Evolutionary conservation across 2,797 vertebrate species (phyloP).

Genomic region (Aphelocoma californica): DNA sequence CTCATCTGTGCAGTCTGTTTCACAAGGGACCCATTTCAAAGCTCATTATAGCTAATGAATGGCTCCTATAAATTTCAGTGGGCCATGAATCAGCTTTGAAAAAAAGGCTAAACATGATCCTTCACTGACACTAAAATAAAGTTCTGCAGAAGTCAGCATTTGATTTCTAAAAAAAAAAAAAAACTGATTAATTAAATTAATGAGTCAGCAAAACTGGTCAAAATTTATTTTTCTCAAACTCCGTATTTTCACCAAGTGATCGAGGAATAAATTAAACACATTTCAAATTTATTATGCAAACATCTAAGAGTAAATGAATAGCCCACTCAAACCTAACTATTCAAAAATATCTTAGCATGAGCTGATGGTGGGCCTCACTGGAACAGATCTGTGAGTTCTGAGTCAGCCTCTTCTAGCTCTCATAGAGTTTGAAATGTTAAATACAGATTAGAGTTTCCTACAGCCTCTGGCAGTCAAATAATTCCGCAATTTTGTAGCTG

Average conservation of each 20-base stretch:
- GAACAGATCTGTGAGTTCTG: background rate
- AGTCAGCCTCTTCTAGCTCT: background rate
- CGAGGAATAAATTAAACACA: background rate
- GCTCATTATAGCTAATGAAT: constrained; percentile 41
- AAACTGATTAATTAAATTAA: background rate
- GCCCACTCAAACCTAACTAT: background rate
- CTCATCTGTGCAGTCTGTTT: background rate
- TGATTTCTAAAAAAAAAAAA: background rate
- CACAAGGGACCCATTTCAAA: constrained; percentile 35
- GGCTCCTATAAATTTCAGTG: constrained; percentile 23
- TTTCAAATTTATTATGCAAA: background rate
- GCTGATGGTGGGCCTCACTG: background rate
- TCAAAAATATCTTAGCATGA: background rate
- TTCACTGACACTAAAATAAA: constrained; percentile 8
- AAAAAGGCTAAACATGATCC: background rate
- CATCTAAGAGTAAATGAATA: background rate
- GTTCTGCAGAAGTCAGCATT: constrained; percentile 34
- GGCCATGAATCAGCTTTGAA: constrained; percentile 15
- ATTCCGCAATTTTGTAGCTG: background rate
- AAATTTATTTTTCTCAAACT: background rate
- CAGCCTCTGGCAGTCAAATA: background rate
- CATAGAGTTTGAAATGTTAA: background rate
- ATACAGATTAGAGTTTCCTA: background rate
- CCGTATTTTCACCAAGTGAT: background rate
- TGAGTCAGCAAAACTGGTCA: background rate